Conservation (phyloP, 2,888 invertebrate species). For the Acronicta alni region DNA sequence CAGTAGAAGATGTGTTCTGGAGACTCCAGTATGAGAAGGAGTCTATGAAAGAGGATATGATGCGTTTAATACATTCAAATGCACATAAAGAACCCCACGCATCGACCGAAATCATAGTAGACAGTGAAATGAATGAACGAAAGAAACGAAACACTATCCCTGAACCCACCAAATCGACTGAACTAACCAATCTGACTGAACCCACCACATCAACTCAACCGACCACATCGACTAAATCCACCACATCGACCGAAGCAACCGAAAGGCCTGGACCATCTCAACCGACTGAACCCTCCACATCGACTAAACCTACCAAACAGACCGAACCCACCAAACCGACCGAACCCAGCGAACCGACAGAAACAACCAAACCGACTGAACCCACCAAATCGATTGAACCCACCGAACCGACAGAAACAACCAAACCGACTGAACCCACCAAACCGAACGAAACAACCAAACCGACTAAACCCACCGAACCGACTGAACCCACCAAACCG, state of each 20-base stretch:
- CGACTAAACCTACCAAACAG: too few relatives aligned
- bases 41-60: neutral
- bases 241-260: neutral
- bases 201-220: neutral
- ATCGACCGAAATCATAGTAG: neutral
- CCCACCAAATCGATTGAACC: too few relatives aligned
- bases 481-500: neutral
- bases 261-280: too few relatives aligned
- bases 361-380: too few relatives aligned
- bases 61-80: neutral
- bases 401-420: neutral
- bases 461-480: neutral
- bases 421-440: neutral
- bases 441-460: too few relatives aligned
- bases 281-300: too few relatives aligned
- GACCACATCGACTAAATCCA: too few relatives aligned
- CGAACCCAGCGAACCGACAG: too few relatives aligned
- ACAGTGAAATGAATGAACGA: neutral
- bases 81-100: neutral
- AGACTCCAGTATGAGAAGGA: constrained; percentile 7
- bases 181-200: too few relatives aligned
- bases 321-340: too few relatives aligned
- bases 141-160: neutral
- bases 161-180: too few relatives aligned
- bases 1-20: constrained; percentile 43